Conservation (phyloP, 23 tunicate species). For the Corella eumyota region DNA sequence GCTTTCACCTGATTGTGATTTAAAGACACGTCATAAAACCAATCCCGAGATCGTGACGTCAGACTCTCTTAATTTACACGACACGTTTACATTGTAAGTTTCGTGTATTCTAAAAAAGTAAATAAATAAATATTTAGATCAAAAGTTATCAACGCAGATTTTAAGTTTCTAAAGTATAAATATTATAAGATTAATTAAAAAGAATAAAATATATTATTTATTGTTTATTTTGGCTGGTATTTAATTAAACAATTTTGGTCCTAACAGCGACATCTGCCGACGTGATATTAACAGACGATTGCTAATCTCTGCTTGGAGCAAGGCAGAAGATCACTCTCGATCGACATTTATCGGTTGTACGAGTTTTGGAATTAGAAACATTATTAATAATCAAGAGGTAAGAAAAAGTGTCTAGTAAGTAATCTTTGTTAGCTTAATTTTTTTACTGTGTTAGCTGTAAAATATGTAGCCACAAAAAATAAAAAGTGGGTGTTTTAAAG, state of each 20-base stretch:
- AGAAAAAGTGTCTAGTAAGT: not conserved
- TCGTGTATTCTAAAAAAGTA: too few relatives aligned
- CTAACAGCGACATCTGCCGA: slow-evolving; percentile 11
- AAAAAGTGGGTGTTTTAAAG: not conserved
- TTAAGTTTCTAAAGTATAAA: too few relatives aligned
- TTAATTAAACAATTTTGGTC: not conserved
- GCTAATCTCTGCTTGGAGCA: slow-evolving; percentile 36
- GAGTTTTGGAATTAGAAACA: slow-evolving; percentile 38
- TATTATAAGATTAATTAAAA: not conserved
- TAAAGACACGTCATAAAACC: slow-evolving; percentile 22
- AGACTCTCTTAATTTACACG: slow-evolving; percentile 20
- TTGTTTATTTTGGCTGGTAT: not conserved
- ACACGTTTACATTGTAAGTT: slow-evolving; percentile 47
- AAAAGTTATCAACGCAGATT: too few relatives aligned
- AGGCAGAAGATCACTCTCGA: not conserved
- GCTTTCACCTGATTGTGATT: slow-evolving; percentile 27
- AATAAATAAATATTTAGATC: too few relatives aligned
- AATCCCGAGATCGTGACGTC: slow-evolving; percentile 2
- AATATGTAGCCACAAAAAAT: not conserved
- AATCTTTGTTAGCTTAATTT: not conserved
- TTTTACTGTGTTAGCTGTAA: not conserved
- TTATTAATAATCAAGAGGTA: slow-evolving; percentile 17
- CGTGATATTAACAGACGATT: slow-evolving; percentile 7
- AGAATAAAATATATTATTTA: not conserved
- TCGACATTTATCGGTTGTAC: slow-evolving; percentile 33